A percentile compares a stretch with the other conserved stretches of the same genome.
These are phyloP conservation scores for Aproaerema taeniolella DNA, from an alignment of 2,888 invertebrate species.

Conservation along the genomic window DNA sequence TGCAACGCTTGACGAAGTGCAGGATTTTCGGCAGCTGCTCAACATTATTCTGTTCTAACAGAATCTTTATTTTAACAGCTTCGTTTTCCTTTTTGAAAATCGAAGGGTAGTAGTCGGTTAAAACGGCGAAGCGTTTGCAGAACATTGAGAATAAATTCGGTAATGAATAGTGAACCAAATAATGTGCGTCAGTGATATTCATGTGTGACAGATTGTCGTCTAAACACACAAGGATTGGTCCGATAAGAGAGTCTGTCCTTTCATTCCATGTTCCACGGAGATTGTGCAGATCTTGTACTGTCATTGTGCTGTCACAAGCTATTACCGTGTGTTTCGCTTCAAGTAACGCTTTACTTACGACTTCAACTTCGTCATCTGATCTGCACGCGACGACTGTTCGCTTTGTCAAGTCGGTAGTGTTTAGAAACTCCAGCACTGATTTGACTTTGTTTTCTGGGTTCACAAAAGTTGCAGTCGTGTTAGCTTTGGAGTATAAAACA, in stretches of 20 bases:
- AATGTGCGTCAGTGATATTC: slow-evolving; percentile 79
- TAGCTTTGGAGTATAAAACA: slow-evolving; percentile 80
- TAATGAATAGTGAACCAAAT: slow-evolving; percentile 84
- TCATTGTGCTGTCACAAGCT: slow-evolving; percentile 49
- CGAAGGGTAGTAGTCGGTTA: slow-evolving; percentile 78
- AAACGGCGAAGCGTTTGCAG: slow-evolving; percentile 81
- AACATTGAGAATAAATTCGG: slow-evolving; percentile 82
- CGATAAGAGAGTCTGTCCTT: slow-evolving; percentile 51
- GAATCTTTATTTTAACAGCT: slow-evolving; percentile 62
- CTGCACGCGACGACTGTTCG: slow-evolving; percentile 81
- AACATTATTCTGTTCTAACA: slow-evolving; percentile 78
- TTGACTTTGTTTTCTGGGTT: slow-evolving; percentile 57
- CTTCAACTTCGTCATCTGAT: slow-evolving; percentile 71
- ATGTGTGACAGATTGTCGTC: slow-evolving; percentile 81
- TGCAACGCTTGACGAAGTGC: slow-evolving; percentile 74
- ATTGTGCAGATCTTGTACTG: slow-evolving; percentile 52
- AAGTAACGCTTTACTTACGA: slow-evolving; percentile 39
- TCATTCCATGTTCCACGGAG: slow-evolving; percentile 53
- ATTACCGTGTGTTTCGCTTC: slow-evolving; percentile 38
- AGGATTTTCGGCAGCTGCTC: slow-evolving; percentile 79
- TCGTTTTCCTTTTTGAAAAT: slow-evolving; percentile 41
- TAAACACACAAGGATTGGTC: slow-evolving; percentile 81
- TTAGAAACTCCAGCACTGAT: slow-evolving; percentile 65
- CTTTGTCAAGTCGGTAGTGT: slow-evolving; percentile 51
- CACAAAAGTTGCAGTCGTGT: slow-evolving; percentile 50